A percentile compares a stretch with the other conserved stretches of the same genome.
Conservation (phyloP, 2,113 vertebrate genomes). For the Sorex fumeus region DNA sequence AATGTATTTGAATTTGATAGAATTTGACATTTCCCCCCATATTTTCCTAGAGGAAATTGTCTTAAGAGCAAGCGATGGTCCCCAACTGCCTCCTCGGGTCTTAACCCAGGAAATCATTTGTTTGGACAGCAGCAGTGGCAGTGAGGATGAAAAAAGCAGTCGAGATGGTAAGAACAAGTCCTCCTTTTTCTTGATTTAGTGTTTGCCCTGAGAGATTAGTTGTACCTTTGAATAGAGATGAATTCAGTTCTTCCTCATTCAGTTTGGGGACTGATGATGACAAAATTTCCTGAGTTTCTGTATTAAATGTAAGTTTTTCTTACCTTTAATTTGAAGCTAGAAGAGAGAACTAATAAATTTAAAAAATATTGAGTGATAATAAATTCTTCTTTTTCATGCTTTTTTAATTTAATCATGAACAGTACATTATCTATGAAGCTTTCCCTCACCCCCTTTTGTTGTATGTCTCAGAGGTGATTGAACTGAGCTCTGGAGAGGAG, state of each 20-base stretch:
- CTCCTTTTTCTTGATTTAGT: not conserved
- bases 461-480: conserved; percentile 94
- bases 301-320: conserved; percentile 28
- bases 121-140: conserved; percentile 95
- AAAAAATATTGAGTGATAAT: not conserved
- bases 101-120: conserved; percentile 97
- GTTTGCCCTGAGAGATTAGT: not conserved
- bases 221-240: not conserved
- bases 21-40: not conserved
- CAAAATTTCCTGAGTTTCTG: not conserved
- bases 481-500: conserved; percentile 98
- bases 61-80: conserved; percentile 92
- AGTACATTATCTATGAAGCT: not conserved
- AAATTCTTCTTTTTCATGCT: not conserved
- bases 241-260: not conserved
- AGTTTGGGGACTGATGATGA: not conserved
- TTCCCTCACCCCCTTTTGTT: conserved; percentile 43
- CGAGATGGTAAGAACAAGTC: conserved; percentile 92
- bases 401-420: not conserved
- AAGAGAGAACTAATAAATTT: conserved; percentile 40
- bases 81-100: conserved; percentile 91
- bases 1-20: not conserved
- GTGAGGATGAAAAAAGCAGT: conserved; percentile 91
- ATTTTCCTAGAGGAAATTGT: conserved; percentile 89
- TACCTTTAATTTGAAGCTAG: not conserved